A percentile compares a stretch with the other conserved stretches of the same genome.
Evolutionary conservation across 2,797 vertebrate genomes (phyloP).

Genomic region (Sebastes vulpes): DNA sequence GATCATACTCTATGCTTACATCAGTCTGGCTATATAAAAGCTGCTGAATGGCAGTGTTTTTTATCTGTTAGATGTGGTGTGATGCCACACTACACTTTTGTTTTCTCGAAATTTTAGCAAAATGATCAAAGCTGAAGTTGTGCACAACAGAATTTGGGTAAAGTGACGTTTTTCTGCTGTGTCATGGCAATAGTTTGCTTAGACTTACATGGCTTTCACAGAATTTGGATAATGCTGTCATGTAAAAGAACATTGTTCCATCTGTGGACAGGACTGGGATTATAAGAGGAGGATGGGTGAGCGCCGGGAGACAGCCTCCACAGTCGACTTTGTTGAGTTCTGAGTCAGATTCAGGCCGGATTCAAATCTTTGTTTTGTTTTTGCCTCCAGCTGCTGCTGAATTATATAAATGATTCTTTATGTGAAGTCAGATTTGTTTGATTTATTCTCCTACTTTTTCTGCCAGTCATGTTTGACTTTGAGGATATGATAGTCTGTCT

Average conservation of each 20-base stretch:
- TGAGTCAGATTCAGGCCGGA: not conserved
- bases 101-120: not conserved
- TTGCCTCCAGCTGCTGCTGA: conserved; percentile 1
- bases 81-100: not conserved
- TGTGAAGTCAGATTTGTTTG: conserved; percentile 5
- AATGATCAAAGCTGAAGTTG: not conserved
- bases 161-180: not conserved
- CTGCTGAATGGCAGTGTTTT: conserved; percentile 39
- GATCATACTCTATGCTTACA: conserved; percentile 46
- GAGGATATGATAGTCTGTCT: not conserved
- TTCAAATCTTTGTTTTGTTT: conserved; percentile 15
- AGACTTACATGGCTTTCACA: conserved; percentile 17
- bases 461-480: conserved; percentile 40
- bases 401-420: conserved; percentile 10
- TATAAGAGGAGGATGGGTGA: conserved; percentile 29
- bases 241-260: conserved; percentile 39
- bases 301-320: conserved; percentile 14
- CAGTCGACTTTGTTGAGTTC: not conserved
- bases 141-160: not conserved
- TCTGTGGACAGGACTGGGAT: conserved; percentile 39
- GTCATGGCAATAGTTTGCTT: conserved; percentile 26
- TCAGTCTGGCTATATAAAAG: conserved; percentile 28
- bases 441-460: not conserved
- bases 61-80: not conserved
- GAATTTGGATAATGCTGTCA: conserved; percentile 20